These are phyloP conservation scores for Haemorhous mexicanus DNA, from an alignment of 2,113 vertebrate species.

Conservation along the genomic window DNA sequence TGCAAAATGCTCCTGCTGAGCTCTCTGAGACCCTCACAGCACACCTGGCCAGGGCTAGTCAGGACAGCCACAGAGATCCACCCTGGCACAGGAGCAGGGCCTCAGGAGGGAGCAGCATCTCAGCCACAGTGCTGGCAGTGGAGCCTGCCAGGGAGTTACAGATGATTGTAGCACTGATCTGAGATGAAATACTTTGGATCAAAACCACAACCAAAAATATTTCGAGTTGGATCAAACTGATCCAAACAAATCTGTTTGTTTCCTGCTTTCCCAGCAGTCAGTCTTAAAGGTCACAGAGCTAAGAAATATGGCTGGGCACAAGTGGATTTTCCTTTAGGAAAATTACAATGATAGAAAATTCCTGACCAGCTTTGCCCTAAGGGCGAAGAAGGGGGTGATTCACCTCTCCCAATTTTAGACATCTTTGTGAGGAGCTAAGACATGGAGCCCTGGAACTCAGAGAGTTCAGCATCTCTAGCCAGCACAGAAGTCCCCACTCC, in stretches of 20 bases:
- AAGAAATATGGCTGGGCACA: neutral
- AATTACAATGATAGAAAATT: constrained; percentile 15
- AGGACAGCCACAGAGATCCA: neutral
- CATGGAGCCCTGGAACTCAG: neutral
- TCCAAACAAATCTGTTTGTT: constrained; percentile 57
- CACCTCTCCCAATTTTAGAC: neutral
- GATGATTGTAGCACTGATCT: constrained; percentile 52
- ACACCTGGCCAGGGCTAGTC: neutral
- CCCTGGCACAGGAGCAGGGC: neutral
- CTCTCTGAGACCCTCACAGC: accelerated
- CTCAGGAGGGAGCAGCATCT: neutral
- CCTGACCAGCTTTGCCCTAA: neutral
- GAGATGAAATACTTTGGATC: constrained; percentile 55
- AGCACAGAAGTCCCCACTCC: neutral
- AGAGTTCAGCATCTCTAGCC: neutral
- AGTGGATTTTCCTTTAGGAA: constrained; percentile 43
- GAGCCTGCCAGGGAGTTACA: constrained; percentile 23
- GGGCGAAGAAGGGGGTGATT: neutral
- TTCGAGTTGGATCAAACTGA: neutral
- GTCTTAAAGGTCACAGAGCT: constrained; percentile 56
- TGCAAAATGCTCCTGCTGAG: neutral
- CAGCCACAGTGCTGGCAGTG: neutral
- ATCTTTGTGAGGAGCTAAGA: neutral
- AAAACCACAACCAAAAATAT: constrained; percentile 43
- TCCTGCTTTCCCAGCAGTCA: constrained; percentile 55